These are phyloP conservation scores for Camponotus vicinus DNA, from an alignment of 1,140 invertebrate genomes.

Conservation along the genomic window DNA sequence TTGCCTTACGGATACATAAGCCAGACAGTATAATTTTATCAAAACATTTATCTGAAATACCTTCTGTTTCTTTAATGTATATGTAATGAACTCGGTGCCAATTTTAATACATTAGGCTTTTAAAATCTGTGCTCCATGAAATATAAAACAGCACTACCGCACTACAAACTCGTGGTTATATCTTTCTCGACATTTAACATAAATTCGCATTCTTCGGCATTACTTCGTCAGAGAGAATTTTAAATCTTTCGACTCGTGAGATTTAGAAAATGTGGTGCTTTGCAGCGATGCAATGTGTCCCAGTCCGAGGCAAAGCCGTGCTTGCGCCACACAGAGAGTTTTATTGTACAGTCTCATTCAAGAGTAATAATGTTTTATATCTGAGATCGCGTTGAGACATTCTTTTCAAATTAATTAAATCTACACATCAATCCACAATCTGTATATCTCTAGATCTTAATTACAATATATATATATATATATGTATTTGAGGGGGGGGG, in stretches of 20 bases:
- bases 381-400: not conserved
- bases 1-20: not conserved
- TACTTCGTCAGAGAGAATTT: constrained; percentile 66
- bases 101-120: not conserved
- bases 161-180: not conserved
- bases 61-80: not conserved
- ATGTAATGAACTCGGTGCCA: not conserved
- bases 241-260: constrained; percentile 62
- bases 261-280: constrained; percentile 77
- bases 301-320: constrained; percentile 41
- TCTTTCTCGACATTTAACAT: constrained; percentile 33
- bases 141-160: not conserved
- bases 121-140: not conserved
- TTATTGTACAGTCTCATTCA: constrained; percentile 54
- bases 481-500: too few relatives aligned
- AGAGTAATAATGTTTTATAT: constrained; percentile 1
- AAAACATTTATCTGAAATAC: not conserved
- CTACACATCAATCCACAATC: not conserved
- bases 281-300: constrained; percentile 65
- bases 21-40: not conserved
- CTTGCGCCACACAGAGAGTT: constrained; percentile 38
- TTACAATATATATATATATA: too few relatives aligned
- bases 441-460: not conserved
- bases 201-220: constrained; percentile 37
- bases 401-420: not conserved